Conservation (phyloP, 2,797 vertebrate species). For the Clamator glandarius region DNA sequence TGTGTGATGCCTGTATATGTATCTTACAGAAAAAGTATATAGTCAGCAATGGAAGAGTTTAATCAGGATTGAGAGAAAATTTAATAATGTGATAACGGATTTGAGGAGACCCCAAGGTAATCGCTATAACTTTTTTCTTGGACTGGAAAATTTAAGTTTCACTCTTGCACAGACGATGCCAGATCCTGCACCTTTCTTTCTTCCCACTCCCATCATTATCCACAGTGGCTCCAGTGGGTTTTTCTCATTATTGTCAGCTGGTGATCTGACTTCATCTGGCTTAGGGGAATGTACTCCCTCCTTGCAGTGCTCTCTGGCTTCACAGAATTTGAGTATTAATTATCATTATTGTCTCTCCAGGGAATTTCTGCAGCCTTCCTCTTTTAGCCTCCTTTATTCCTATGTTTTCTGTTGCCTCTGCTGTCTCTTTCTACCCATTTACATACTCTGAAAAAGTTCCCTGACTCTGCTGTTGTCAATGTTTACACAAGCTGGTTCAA, state of each 20-base stretch:
- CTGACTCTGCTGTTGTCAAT: neutral
- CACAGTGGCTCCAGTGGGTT: neutral
- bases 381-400: neutral
- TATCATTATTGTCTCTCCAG: neutral
- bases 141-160: neutral
- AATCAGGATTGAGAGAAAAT: neutral
- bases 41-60: neutral
- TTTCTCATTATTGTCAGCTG: accelerated
- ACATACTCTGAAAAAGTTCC: neutral
- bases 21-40: neutral
- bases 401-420: neutral
- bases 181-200: neutral
- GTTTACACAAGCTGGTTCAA: conserved; percentile 51
- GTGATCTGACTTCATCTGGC: neutral
- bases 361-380: neutral
- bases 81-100: neutral
- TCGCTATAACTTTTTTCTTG: neutral
- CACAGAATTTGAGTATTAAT: neutral
- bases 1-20: neutral
- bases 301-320: neutral
- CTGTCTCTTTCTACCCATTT: neutral
- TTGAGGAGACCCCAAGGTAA: neutral
- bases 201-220: neutral
- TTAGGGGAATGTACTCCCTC: neutral
- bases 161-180: neutral